These are phyloP conservation scores for Orbicella faveolata DNA, from an alignment of 64 coral and sea anemone species.

Conservation along the genomic window DNA sequence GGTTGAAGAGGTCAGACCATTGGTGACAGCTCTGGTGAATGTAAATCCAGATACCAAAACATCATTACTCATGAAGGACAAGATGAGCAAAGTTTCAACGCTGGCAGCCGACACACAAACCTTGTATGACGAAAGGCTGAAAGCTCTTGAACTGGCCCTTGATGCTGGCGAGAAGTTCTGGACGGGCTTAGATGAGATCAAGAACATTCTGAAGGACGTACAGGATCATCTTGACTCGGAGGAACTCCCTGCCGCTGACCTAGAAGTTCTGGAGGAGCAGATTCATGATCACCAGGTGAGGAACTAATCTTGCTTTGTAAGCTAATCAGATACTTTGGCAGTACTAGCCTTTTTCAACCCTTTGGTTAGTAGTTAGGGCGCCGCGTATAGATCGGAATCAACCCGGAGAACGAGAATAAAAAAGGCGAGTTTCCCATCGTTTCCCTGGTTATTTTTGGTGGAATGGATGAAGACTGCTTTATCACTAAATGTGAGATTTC, in stretches of 20 bases:
- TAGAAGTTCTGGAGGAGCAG: slow-evolving; percentile 76
- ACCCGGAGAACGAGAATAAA: no score
- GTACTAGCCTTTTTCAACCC: no score
- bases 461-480: no score
- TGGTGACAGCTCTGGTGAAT: slow-evolving; percentile 62
- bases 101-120: slow-evolving; percentile 60
- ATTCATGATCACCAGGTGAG: slow-evolving; percentile 83
- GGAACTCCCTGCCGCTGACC: slow-evolving; percentile 74
- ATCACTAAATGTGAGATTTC: no score
- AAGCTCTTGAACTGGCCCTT: slow-evolving; percentile 58
- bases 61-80: slow-evolving; percentile 77
- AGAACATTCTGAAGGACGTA: slow-evolving; percentile 79
- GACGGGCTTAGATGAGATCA: slow-evolving; percentile 70
- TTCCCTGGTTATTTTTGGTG: no score
- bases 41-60: slow-evolving; percentile 79
- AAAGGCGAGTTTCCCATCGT: no score
- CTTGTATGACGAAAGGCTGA: slow-evolving; percentile 61
- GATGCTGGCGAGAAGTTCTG: slow-evolving; percentile 84
- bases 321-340: no score
- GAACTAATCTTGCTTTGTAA: not conserved
- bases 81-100: slow-evolving; percentile 59
- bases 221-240: slow-evolving; percentile 80
- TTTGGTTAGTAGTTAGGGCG: no score
- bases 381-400: no score
- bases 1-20: slow-evolving; percentile 47